Evolutionary conservation across 1,140 invertebrate genomes (phyloP), one percentile per base, ranked within the genome.

Genomic region (Phocides pigmalion): DNA sequence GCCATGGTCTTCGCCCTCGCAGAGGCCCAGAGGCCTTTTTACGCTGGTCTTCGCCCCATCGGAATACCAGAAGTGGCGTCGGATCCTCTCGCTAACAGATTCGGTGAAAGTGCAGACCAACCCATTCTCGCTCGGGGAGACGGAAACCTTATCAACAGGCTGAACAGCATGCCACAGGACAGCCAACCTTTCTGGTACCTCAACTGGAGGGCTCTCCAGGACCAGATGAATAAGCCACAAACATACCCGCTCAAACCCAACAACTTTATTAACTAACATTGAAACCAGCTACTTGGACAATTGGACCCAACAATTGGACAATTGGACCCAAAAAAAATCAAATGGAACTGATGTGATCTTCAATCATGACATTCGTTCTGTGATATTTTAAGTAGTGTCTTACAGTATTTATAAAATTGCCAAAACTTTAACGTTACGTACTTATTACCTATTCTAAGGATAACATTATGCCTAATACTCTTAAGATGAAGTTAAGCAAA

Each of bases 141-240:
- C 19, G 67, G 70, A 14, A 79, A 89, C 15, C 70, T 93, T 2
- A 72, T 93, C 0, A 89, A 93, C 46, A 76, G 90, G 22, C 77
- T 94, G 1, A 82, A 93, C 12, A 64, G 87, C 8, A 85, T 93
- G 84, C 93, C 93, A 3, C 74, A 82, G 0, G 93, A 94, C 3
- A 89, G 92, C n/a, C 84, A 87, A 66, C 93, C 93, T 0, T 94
- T 93, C 66, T 94, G 93, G 93, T 92, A 89, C 28, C 20, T 94
- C 2, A 94, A 94, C 62, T 89, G 90, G 79, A 78, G 83, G 20
- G 82, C 90, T 1, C 93, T 94, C 12, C 89, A 93, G 39, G 81
- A 47, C 1, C 49, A 89, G 0, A 88, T 91, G 20, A 81, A 73
- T 17, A 82, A 84, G 20, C 84, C 82, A 9, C 76, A 86, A 58